A percentile compares a stretch with the other conserved stretches of the same genome.
These are phyloP conservation scores for Peromyscus polionotus DNA, from an alignment of 2,113 vertebrate species.

Conservation along the genomic window DNA sequence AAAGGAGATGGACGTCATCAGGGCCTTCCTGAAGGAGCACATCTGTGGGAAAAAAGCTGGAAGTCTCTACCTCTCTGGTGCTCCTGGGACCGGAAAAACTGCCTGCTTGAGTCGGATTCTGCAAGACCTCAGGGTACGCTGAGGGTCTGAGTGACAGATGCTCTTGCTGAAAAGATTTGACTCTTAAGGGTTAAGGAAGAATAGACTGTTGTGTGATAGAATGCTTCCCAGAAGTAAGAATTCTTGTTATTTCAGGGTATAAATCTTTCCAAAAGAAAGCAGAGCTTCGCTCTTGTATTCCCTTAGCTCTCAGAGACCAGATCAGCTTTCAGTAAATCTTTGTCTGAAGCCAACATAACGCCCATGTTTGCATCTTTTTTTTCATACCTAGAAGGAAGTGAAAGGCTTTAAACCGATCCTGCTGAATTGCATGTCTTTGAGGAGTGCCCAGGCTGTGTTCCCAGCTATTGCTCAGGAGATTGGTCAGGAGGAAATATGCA, in stretches of 20 bases:
- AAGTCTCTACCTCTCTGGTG: constrained; percentile 96
- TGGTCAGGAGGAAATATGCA: constrained; percentile 78
- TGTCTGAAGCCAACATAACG: constrained; percentile 37
- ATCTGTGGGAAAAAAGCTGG: constrained; percentile 87
- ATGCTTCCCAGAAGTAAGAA: neutral
- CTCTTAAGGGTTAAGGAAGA: constrained; percentile 30
- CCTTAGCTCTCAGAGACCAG: neutral
- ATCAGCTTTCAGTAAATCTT: neutral
- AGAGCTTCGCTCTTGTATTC: neutral
- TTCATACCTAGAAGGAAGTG: constrained; percentile 89
- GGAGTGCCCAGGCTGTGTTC: constrained; percentile 93
- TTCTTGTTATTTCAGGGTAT: neutral
- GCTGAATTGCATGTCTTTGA: constrained; percentile 97
- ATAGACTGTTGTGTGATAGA: neutral
- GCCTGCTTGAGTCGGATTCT: constrained; percentile 94
- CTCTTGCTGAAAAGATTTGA: constrained; percentile 51
- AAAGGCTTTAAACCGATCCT: constrained; percentile 85
- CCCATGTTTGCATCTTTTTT: constrained; percentile 21
- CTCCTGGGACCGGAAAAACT: constrained; percentile 96
- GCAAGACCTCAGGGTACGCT: constrained; percentile 91
- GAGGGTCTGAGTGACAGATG: neutral
- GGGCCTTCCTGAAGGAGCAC: constrained; percentile 90
- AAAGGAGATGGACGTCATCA: constrained; percentile 87
- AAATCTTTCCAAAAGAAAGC: constrained; percentile 26
- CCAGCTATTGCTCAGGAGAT: constrained; percentile 91